phyloP scores from a whole-genome alignment of 64 coral and sea anemone species.

The Stichodactyla mertensii region DNA sequence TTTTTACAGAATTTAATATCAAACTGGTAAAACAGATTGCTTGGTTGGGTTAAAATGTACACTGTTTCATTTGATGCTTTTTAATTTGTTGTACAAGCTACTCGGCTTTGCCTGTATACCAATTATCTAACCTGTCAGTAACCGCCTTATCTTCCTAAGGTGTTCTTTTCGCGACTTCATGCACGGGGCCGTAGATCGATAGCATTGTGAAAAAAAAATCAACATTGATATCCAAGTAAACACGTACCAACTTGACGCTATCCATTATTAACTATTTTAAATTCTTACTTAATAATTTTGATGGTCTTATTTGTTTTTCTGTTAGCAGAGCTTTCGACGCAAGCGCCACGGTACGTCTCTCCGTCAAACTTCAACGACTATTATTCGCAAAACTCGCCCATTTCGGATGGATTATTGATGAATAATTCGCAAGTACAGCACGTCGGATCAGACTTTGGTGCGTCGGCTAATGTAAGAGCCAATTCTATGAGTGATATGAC shows the following conservation, averaged over 20 bases:
- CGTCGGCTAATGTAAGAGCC: not conserved
- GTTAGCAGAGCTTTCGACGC: not conserved
- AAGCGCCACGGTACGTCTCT: not conserved
- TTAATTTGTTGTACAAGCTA: not conserved
- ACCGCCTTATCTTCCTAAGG: not conserved
- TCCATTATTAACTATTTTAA: not conserved
- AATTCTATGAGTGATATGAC: not conserved
- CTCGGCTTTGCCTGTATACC: not conserved
- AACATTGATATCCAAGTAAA: not conserved
- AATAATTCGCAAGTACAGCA: constrained; percentile 23
- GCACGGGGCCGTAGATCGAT: not conserved
- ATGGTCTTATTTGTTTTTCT: not conserved
- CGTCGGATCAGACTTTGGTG: not conserved
- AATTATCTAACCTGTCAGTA: not conserved
- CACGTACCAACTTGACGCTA: not conserved
- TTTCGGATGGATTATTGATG: constrained; percentile 21
- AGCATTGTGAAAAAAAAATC: not conserved
- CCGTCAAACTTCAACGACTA: constrained; percentile 20
- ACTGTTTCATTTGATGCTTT: not conserved
- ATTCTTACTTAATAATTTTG: not conserved
- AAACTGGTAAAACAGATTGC: not conserved
- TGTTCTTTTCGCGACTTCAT: not conserved
- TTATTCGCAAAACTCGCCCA: constrained; percentile 29
- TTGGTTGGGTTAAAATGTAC: not conserved
- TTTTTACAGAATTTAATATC: not conserved